Base-by-base conservation (phyloP, 2,113 vertebrate genomes). In the Coregonus clupeaformis region DNA sequence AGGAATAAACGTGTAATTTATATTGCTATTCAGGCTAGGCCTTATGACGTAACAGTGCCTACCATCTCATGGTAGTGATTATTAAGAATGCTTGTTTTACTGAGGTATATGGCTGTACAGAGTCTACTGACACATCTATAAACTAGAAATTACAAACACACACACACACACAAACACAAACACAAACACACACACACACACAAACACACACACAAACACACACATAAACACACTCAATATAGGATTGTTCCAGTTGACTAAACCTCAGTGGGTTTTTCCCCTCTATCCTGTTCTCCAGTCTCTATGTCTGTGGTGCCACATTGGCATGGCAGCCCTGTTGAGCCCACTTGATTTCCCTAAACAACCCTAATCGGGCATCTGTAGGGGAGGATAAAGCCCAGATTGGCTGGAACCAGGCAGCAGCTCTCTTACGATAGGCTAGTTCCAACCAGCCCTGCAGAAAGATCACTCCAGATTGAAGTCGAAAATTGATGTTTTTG, bases 301-400 rank as follows among this genome's bases (percentile, higher is more conserved):
- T 78, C 76, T 80, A 69, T 75, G 36, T 83, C 83, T 65, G 68
- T 1, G 0, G 62, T 60, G 69, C 74, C 76, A 77, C 70, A 73
- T 32, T 87, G 88, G 85, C 88, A 89, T 2, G 22, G 70, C 5
- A 42, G 62, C 52, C 78, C 81, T 83, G 87, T 80, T 80, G 85
- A 80, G 80, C 81, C 81, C 55, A 77, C 79, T 89, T 77, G 74
- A 87, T 87, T 84, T 91, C 89, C 87, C 83, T 86, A 86, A 90
- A 91, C 87, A 86, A 84, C 88, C 88, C 80, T 89, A 91, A 91
- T 91, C 88, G 36, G 85, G 88, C 91, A 90, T 92, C 90, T 93
- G 91, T 85, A 82, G 88, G 86, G 89, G 87, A 80, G 86, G 89
- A 91, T 89, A 91, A 91, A 86, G 82, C 84, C 84, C 84, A 84